Evolutionary conservation across 2,888 invertebrate species (phyloP).

Genomic region (Tetranychus truncatus): DNA sequence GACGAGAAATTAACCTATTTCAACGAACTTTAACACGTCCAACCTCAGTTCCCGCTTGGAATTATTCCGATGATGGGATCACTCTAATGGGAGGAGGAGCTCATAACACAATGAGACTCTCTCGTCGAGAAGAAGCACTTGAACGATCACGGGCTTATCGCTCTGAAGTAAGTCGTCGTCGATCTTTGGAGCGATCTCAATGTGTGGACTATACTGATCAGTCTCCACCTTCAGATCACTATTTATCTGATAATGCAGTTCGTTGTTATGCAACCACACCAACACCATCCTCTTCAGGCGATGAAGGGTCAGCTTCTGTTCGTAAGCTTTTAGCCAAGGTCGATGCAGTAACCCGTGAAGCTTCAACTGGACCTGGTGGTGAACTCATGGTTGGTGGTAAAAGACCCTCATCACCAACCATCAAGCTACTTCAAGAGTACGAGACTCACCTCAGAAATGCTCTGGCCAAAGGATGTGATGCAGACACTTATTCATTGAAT

Average conservation of each 20-base stretch:
- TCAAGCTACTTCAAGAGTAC: constrained; percentile 62
- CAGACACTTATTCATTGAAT: constrained; percentile 78
- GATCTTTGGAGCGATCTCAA: constrained; percentile 32
- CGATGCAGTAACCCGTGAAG: not conserved
- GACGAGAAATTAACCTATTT: not conserved
- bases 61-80: constrained; percentile 12
- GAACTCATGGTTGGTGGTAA: not conserved
- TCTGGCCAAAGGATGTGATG: constrained; percentile 60
- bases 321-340: not conserved
- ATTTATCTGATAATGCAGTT: constrained; percentile 3
- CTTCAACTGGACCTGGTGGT: not conserved
- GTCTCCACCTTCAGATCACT: constrained; percentile 53
- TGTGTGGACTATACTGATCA: constrained; percentile 49
- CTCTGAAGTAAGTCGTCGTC: constrained; percentile 26
- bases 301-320: constrained; percentile 11
- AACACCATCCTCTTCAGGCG: constrained; percentile 8
- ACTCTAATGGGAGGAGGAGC: constrained; percentile 21
- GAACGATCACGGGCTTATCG: constrained; percentile 18
- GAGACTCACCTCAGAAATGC: constrained; percentile 85
- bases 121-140: not conserved
- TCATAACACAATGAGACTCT: constrained; percentile 21
- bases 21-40: not conserved
- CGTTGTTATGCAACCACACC: constrained; percentile 8
- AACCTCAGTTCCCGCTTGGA: constrained; percentile 11
- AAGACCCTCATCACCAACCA: constrained; percentile 60